Evolutionary conservation across 2,113 vertebrate genomes (phyloP).

Genomic region (Campylomormyrus numenius): DNA sequence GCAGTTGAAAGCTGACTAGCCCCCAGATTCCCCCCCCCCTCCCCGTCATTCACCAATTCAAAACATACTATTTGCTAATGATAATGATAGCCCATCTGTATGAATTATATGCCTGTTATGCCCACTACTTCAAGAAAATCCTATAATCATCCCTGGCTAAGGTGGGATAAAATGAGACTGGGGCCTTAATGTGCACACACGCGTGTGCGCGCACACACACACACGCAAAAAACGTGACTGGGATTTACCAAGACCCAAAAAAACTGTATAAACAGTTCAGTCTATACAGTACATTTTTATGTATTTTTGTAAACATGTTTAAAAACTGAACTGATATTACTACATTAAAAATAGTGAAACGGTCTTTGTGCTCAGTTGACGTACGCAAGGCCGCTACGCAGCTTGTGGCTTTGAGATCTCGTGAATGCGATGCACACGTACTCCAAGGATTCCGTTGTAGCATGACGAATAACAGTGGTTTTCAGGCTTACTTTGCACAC

Average conservation of each 20-base stretch:
- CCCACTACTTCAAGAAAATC: not conserved
- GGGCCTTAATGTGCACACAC: not conserved
- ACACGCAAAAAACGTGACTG: constrained; percentile 7
- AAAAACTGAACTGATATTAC: not conserved
- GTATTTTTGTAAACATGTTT: constrained; percentile 24
- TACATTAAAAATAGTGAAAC: constrained; percentile 11
- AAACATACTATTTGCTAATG: not conserved
- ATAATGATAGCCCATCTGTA: not conserved
- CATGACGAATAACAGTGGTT: constrained; percentile 13
- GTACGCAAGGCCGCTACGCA: not conserved
- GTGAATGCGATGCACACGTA: not conserved
- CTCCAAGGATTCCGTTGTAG: constrained; percentile 14
- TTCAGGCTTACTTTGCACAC: constrained; percentile 30
- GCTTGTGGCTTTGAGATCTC: not conserved
- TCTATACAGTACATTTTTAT: constrained; percentile 23
- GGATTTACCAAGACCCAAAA: not conserved
- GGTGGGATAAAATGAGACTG: not conserved
- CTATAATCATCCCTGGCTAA: not conserved
- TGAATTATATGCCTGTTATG: not conserved
- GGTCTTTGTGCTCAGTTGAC: not conserved
- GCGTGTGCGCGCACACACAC: not conserved
- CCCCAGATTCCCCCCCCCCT: not conserved
- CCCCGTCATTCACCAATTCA: not conserved
- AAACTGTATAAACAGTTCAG: constrained; percentile 2
- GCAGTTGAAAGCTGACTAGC: not conserved